phyloP scores from a whole-genome alignment of 2,113 vertebrate species.

The Macaca nemestrina region DNA sequence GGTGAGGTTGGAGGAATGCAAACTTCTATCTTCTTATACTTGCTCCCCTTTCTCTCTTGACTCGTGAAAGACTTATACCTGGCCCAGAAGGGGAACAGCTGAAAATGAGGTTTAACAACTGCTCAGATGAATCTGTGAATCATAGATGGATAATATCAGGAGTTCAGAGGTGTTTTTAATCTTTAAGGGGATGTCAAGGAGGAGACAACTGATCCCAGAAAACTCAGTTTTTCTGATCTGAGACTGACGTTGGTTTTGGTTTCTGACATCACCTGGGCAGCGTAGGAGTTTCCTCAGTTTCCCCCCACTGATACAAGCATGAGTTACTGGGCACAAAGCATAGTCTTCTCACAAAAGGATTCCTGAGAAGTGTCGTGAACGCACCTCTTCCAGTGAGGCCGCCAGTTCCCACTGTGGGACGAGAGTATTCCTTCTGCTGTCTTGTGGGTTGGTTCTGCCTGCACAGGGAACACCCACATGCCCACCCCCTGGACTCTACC shows the following conservation, averaged over 20 bases:
- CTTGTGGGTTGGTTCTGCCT: not conserved
- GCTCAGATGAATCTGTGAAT: not conserved
- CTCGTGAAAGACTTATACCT: not conserved
- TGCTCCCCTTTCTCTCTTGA: not conserved
- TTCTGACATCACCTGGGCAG: not conserved
- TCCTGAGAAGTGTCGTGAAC: not conserved
- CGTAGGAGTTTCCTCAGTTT: not conserved
- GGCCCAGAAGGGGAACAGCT: not conserved
- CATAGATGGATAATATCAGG: not conserved
- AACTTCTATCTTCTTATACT: not conserved
- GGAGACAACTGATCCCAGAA: not conserved
- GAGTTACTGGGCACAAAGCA: not conserved
- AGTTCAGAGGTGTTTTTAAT: not conserved
- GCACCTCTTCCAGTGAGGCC: not conserved
- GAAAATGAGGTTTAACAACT: not conserved
- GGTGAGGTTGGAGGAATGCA: accelerated
- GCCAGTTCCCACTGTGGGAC: not conserved
- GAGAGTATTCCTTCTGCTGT: not conserved
- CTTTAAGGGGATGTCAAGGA: not conserved
- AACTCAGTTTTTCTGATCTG: not conserved
- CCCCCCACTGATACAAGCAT: not conserved
- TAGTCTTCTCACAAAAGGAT: accelerated
- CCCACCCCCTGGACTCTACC: not conserved
- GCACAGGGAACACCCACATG: not conserved
- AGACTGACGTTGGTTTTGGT: not conserved